Percentiles rank a stretch among this genome's conserved stretches.
Evolutionary conservation across 2,113 vertebrate genomes (phyloP).

Genomic region (Empidonax traillii): DNA sequence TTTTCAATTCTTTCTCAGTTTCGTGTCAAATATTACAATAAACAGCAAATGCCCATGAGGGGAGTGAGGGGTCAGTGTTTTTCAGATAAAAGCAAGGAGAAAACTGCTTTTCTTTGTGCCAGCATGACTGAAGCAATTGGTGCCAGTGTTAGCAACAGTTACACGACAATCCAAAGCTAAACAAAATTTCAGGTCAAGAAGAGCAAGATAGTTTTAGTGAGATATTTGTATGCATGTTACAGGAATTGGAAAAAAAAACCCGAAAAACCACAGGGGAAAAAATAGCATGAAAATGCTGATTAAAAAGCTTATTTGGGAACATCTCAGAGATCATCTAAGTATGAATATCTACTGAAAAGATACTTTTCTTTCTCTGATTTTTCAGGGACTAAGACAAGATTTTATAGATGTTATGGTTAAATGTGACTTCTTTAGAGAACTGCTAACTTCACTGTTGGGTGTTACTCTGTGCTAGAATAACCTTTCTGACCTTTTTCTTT

Average conservation of each 20-base stretch:
- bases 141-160: not conserved
- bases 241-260: not conserved
- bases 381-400: not conserved
- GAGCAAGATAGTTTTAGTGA: not conserved
- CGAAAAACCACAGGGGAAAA: rapidly evolving
- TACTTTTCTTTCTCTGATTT: not conserved
- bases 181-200: not conserved
- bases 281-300: not conserved
- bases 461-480: not conserved
- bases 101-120: not conserved
- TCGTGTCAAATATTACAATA: not conserved
- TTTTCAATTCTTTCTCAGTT: not conserved
- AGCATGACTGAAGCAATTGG: not conserved
- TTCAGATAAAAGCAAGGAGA: not conserved
- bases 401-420: not conserved
- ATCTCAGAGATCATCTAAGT: not conserved
- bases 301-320: not conserved
- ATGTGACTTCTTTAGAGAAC: not conserved
- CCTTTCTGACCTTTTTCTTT: not conserved
- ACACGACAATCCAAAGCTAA: not conserved
- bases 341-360: not conserved
- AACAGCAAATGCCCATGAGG: not conserved
- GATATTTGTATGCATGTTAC: not conserved
- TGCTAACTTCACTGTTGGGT: not conserved
- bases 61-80: not conserved